Evolutionary conservation across 2,888 invertebrate species (phyloP), one percentile per base, ranked within the genome.

Genomic region (Cyaniris semiargus): DNA sequence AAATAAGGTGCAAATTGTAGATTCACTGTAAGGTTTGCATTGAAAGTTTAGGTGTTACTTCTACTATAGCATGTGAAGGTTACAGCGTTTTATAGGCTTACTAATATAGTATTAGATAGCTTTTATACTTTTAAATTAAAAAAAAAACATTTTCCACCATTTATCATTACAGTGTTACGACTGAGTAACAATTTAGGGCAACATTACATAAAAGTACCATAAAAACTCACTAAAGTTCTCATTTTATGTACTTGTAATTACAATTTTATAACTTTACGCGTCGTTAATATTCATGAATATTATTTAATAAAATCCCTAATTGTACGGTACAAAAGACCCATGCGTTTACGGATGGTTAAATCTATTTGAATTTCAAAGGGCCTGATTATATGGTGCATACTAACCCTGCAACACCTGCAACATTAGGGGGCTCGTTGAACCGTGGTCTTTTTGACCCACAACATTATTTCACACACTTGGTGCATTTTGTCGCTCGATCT

Each of bases 271-370:
- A 66, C 66, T 66, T 31, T 31, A 66, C 27, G 66, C 66, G 7
- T 18, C 27, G 66, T 66, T 66, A 66, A 27, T 66, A 66, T 66
- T 66, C 66, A 31, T 66, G 66, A 66, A 66, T 66, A 66, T 23
- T 66, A 66, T 66, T 66, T 27, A 27, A 38, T 71, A 71, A 34
- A 71, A 71, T 71, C 71, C 71, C 38, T 71, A 38, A 38, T 71
- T 34, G 38, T 38, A 71, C 8, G 71, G 71, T 71, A 71, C 27
- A 38, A 71, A 71, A 71, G 71, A 38, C 71, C 71, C 71, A 34
- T 34, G 27, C 66, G 71, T 71, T 71, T 38, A 71, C 71, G 71
- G 71, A 71, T 38, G 38, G 71, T 38, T 71, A 21, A 21, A 38
- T 21, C 38, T 18, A 38, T 71, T 66, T 66, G 66, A 66, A 66